These are phyloP conservation scores for Eucera pruinosa DNA, from an alignment of 2,888 invertebrate genomes.

Conservation along the genomic window DNA sequence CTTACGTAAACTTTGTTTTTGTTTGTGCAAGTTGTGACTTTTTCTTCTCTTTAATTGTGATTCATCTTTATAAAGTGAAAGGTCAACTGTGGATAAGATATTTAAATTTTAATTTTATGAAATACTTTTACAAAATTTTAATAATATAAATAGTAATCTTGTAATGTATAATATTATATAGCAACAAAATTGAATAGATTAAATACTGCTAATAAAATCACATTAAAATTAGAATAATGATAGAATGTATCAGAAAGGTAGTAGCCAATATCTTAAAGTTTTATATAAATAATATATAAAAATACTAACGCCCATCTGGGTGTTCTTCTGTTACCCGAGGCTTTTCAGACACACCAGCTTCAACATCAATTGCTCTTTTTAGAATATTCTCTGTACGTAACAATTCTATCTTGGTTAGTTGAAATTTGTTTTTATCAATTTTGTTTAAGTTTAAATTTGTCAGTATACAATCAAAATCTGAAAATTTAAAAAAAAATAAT, in stretches of 20 bases:
- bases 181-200: conserved; percentile 11
- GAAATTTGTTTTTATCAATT: conserved; percentile 89
- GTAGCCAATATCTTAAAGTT: not conserved
- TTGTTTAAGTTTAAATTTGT: conserved; percentile 92
- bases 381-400: conserved; percentile 93
- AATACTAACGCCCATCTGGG: conserved; percentile 92
- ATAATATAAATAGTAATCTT: conserved; percentile 15
- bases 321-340: conserved; percentile 91
- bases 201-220: not conserved
- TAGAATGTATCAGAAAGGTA: not conserved
- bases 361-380: conserved; percentile 92
- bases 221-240: not conserved
- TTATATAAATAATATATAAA: not conserved
- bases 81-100: conserved; percentile 88
- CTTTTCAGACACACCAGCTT: conserved; percentile 89
- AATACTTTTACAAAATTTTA: not conserved
- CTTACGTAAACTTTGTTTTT: conserved; percentile 79
- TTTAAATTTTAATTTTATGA: conserved; percentile 25
- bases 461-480: conserved; percentile 94
- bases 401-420: conserved; percentile 90
- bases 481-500: conserved; percentile 67
- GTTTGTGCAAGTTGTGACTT: conserved; percentile 85
- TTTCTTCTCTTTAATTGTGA: conserved; percentile 90
- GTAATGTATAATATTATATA: not conserved
- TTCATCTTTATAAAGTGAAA: conserved; percentile 93